Evolutionary conservation across 2,888 invertebrate genomes (phyloP), one percentile per base, ranked within the genome.

Genomic region (Copidosoma aretas): DNA sequence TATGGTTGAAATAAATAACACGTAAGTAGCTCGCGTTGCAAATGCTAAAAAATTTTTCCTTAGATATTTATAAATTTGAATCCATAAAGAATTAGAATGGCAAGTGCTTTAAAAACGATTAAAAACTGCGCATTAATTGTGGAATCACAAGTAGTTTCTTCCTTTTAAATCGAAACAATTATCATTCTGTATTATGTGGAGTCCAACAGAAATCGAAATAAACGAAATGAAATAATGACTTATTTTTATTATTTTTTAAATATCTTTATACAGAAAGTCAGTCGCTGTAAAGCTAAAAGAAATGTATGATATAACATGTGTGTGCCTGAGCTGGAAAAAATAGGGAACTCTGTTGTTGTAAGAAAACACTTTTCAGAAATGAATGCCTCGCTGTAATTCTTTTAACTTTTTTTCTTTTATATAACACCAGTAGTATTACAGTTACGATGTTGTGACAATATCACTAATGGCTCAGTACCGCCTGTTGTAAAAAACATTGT

Each of bases 401-500:
- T 61, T 52, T 62, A 43, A n/a, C 56, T 60, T 43, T 61, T 61
- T 21, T 46, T 68, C 70, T 70, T 54, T 51, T 71, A 56, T 68
- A 70, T 64, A 67, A 57, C 72, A 70, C 73, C 67, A 71, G 68
- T 71, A 71, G 68, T 71, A 71, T 71, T 63, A 65, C 65, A 68
- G 52, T 66, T 49, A 53, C 64, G 53, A 53, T 24, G 59, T 65
- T 58, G 46, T 51, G 59, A 69, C 60, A 66, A 60, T 64, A 65
- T 64, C 8, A 57, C 49, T 68, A 68, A 68, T 59, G 67, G 59
- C 64, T 67, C 67, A 64, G 52, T 80, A 80, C 79, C 79, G 81
- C 79, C 80, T 77, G 77, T 80, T 79, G 80, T 83, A 83, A 81
- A 83, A 83, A 83, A 83, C 83, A 81, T 82, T 78, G 81, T 82